phyloP scores from a whole-genome alignment of 2,888 invertebrate species.

The Taenaris catops region DNA sequence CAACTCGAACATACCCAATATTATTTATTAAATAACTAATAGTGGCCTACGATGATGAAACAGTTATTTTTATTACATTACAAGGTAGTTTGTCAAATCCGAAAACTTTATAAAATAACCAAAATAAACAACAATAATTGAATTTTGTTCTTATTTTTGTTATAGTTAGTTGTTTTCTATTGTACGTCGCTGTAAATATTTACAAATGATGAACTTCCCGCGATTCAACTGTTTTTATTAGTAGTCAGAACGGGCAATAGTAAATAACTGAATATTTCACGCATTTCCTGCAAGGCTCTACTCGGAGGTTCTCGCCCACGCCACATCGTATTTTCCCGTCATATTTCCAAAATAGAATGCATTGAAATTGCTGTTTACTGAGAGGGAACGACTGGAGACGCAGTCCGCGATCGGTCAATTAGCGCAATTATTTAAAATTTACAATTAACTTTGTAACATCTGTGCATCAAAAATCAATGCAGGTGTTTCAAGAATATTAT shows the following conservation, averaged over 20 bases:
- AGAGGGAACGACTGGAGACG: slow-evolving; percentile 63
- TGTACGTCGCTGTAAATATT: no score
- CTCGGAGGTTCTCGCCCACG: slow-evolving; percentile 61
- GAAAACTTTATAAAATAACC: no score
- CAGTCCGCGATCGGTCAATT: slow-evolving; percentile 52
- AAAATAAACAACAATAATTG: no score
- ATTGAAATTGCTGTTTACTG: slow-evolving; percentile 74
- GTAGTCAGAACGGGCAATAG: slow-evolving; percentile 4
- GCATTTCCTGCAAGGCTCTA: slow-evolving; percentile 46
- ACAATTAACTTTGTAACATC: slow-evolving; percentile 23
- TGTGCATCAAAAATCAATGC: slow-evolving; percentile 29
- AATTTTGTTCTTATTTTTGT: no score
- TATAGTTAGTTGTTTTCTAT: no score
- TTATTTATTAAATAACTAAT: no score
- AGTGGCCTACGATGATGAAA: no score
- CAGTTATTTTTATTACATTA: no score
- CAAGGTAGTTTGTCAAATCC: no score
- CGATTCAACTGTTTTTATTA: slow-evolving; percentile 4
- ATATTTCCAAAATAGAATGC: slow-evolving; percentile 79
- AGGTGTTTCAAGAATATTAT: slow-evolving; percentile 25
- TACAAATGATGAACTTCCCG: no score
- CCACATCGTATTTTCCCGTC: slow-evolving; percentile 57
- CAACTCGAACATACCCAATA: no score
- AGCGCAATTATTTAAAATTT: slow-evolving; percentile 19
- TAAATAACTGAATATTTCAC: slow-evolving; percentile 31